A percentile compares a stretch with the other conserved stretches of the same genome.
phyloP scores from a whole-genome alignment of 2,113 vertebrate species.

The Pelecanus crispus region DNA sequence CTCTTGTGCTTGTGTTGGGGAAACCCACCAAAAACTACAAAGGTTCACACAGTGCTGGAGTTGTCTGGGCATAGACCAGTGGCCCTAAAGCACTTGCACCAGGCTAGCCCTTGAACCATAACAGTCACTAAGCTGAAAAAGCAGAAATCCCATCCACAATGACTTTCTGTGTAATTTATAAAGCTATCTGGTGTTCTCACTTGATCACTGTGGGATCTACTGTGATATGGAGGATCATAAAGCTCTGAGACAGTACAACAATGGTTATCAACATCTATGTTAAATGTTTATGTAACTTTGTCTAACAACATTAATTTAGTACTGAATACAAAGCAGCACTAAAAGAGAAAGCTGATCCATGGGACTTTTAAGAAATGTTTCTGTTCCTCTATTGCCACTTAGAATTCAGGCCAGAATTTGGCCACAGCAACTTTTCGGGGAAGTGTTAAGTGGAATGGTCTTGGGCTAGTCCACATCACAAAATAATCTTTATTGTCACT shows the following conservation, averaged over 20 bases:
- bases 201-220: background rate
- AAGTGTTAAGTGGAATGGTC: background rate
- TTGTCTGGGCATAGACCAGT: background rate
- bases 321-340: background rate
- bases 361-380: background rate
- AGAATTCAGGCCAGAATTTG: background rate
- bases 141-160: background rate
- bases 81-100: background rate
- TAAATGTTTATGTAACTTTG: background rate
- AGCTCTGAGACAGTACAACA: background rate
- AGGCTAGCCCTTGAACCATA: background rate
- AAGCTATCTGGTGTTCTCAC: background rate
- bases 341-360: background rate
- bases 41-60: background rate
- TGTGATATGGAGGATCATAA: background rate
- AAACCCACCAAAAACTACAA: background rate
- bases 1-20: background rate
- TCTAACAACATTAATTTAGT: background rate
- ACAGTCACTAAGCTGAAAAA: background rate
- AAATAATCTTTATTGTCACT: background rate
- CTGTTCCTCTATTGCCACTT: background rate
- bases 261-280: background rate
- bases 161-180: background rate
- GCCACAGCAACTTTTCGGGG: background rate
- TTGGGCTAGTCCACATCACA: background rate